Base-by-base conservation (phyloP, 64 coral and sea anemone species). In the Pocillopora verrucosa region DNA sequence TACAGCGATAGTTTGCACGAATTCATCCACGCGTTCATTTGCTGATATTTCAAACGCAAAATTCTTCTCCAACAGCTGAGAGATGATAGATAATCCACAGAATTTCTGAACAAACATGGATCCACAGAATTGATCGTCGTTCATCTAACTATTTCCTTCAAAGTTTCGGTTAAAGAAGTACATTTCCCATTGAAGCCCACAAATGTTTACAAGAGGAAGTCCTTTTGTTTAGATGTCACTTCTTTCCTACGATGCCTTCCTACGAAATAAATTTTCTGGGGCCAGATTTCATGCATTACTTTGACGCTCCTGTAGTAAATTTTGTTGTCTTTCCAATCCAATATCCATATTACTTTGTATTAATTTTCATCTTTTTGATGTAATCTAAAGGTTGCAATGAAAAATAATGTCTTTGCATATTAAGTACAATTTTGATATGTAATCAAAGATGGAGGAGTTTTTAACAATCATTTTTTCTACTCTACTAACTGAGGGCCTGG, bases 41-140 rank as follows among this genome's bases (percentile, higher is more conserved):
- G 2, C 41, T 45, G 41, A 45, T 45, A 6, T 70, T 85, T 85
- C 82, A 85, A 68, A 17, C 37, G 20, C 64, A 57, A 85, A 85
- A 58, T 67, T 41, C 19, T 24, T 22, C 24, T 72, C 57, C 16
- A 59, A 22, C 45, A 13, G 15, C 57, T 56, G 34, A 12, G 16
- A n/a, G 37, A n/a, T n/a, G n/a, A n/a, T n/a, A n/a, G n/a, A 56
- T 57, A 61, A 10, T 25, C 56, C 17, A 72, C 72, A 41, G 16
- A 72, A 25, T 35, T 69, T 34, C 82, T 85, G 82, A 72, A 72
- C 63, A 10, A 24, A 0, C 2, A 57, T 37, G 22, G 65, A 57
- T 17, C 20, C 56, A 22, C 82, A 85, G 60, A 10, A 16, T 12
- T 51, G 51, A 17, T 25, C 77, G 10, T 13, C 56, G 2, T 9